Evolutionary conservation across 2,888 invertebrate species (phyloP).

Genomic region (Laothoe populi): DNA sequence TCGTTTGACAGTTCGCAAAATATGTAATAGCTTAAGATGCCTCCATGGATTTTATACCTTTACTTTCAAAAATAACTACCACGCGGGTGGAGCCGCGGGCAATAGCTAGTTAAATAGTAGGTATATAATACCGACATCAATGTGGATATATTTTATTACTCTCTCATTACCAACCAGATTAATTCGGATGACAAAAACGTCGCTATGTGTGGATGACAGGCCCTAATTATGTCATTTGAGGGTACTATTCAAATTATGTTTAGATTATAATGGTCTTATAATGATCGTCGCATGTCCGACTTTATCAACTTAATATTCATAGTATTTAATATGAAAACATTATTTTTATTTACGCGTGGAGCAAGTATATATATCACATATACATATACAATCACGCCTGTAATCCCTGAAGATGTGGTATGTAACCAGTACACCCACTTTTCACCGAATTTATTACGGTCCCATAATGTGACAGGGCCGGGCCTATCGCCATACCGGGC

Average conservation of each 20-base stretch:
- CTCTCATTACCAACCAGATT: neutral
- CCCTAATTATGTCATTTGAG: conserved; percentile 21
- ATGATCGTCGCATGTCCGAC: conserved; percentile 16
- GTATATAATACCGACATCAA: neutral
- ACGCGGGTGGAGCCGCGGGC: too few relatives aligned
- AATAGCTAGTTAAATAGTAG: too few relatives aligned
- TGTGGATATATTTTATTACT: neutral
- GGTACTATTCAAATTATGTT: conserved; percentile 13
- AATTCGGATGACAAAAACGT: neutral
- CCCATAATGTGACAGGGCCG: too few relatives aligned
- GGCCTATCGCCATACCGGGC: too few relatives aligned
- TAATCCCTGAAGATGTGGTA: too few relatives aligned
- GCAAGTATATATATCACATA: neutral
- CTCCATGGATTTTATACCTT: too few relatives aligned
- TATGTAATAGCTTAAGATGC: too few relatives aligned
- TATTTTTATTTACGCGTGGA: neutral
- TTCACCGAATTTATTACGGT: too few relatives aligned
- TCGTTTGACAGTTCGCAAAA: too few relatives aligned
- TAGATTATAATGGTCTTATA: conserved; percentile 6
- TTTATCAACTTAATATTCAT: neutral
- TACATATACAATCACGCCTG: too few relatives aligned
- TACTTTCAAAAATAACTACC: too few relatives aligned
- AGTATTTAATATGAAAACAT: conserved; percentile 11
- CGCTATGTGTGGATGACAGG: neutral
- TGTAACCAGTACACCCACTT: too few relatives aligned